A percentile compares a stretch with the other conserved stretches of the same genome.
phyloP scores from a whole-genome alignment of 2,113 vertebrate genomes.

The Zosterops hypoxanthus region DNA sequence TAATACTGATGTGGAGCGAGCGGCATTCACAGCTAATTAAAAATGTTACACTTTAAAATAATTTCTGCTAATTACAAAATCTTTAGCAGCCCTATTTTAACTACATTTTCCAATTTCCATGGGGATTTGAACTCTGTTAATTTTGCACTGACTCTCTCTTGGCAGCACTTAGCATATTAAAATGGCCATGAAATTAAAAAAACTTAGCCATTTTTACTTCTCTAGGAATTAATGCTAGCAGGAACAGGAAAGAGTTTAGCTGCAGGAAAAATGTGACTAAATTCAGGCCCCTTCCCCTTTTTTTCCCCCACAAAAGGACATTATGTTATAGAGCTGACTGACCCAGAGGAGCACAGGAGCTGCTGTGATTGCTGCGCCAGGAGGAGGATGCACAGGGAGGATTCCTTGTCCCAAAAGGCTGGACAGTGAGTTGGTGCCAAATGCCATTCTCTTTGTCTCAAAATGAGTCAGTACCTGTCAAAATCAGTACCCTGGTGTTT shows the following conservation, averaged over 20 bases:
- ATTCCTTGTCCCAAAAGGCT: neutral
- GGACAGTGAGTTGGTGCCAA: neutral
- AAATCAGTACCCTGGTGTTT: neutral
- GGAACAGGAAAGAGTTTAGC: neutral
- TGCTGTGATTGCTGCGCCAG: neutral
- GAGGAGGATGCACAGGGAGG: neutral
- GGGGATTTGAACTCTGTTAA: constrained; percentile 18
- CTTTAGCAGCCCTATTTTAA: constrained; percentile 38
- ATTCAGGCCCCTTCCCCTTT: neutral
- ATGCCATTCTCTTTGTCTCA: neutral
- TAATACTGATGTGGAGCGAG: neutral
- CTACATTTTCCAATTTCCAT: neutral
- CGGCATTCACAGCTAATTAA: neutral
- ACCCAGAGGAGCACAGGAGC: neutral
- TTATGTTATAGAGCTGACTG: neutral
- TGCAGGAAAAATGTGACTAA: neutral
- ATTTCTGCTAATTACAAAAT: constrained; percentile 36
- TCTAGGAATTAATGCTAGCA: neutral
- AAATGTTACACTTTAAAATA: constrained; percentile 31
- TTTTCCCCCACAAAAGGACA: neutral
- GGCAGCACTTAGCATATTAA: constrained; percentile 14
- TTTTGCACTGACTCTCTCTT: constrained; percentile 14
- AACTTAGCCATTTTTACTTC: neutral
- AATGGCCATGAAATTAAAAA: constrained; percentile 55
- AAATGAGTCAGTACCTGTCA: neutral